phyloP scores from a whole-genome alignment of 2,888 invertebrate species.

The Sinotaia quadrata region DNA sequence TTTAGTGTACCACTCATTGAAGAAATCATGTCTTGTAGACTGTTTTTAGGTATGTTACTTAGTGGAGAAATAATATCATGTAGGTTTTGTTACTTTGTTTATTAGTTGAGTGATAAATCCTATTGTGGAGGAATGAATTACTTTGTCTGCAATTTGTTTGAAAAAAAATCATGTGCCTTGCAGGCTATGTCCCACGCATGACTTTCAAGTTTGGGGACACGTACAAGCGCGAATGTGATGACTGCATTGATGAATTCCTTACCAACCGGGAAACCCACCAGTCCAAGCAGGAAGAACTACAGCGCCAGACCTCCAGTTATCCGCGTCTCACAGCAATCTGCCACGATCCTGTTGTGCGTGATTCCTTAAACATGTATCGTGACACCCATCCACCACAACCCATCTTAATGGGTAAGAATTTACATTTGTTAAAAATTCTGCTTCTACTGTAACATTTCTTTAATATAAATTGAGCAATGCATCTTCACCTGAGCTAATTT shows the following conservation, averaged over 20 bases:
- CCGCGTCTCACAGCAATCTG: constrained; percentile 65
- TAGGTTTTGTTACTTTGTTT: too few relatives aligned
- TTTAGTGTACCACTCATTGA: too few relatives aligned
- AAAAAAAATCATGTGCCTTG: too few relatives aligned
- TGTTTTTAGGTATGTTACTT: too few relatives aligned
- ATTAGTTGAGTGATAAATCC: too few relatives aligned
- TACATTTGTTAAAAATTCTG: background rate
- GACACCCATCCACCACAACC: constrained; percentile 63
- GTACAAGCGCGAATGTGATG: constrained; percentile 70
- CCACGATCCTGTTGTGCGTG: constrained; percentile 64
- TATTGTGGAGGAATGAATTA: too few relatives aligned
- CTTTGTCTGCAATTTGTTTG: too few relatives aligned
- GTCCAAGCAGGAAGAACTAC: constrained; percentile 53
- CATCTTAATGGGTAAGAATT: constrained; percentile 54
- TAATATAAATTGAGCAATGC: too few relatives aligned
- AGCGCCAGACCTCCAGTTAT: constrained; percentile 52
- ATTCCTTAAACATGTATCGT: constrained; percentile 64
- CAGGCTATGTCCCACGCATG: constrained; percentile 71
- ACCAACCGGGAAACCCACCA: constrained; percentile 55
- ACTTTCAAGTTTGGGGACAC: constrained; percentile 71
- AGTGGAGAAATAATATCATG: too few relatives aligned
- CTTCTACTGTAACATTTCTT: too few relatives aligned
- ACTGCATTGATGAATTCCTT: constrained; percentile 67
- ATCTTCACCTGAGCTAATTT: too few relatives aligned
- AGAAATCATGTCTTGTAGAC: too few relatives aligned